A percentile compares a stretch with the other conserved stretches of the same genome.
These are phyloP conservation scores for Rhea pennata DNA, from an alignment of 2,113 vertebrate species.

Conservation along the genomic window DNA sequence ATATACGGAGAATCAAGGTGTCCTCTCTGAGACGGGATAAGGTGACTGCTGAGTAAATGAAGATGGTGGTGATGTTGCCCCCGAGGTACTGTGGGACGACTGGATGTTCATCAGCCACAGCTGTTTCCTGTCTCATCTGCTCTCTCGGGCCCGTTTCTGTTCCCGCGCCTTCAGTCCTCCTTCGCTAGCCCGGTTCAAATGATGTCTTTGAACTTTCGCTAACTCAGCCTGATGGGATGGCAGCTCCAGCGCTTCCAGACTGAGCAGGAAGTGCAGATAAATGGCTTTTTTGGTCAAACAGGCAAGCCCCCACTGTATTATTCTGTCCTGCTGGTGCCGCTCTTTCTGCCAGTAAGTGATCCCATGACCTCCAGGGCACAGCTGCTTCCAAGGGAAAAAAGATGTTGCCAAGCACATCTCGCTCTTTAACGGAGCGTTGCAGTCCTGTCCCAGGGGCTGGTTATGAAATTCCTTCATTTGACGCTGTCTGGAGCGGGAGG, in stretches of 20 bases:
- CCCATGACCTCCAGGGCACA: not conserved
- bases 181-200: constrained; percentile 32
- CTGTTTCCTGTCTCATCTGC: constrained; percentile 44
- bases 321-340: constrained; percentile 8
- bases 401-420: not conserved
- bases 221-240: constrained; percentile 31
- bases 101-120: constrained; percentile 37
- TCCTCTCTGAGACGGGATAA: not conserved
- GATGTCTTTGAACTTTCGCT: constrained; percentile 67
- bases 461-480: not conserved
- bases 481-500: not conserved
- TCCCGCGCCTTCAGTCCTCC: constrained; percentile 58
- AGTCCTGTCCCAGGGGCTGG: not conserved
- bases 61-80: not conserved
- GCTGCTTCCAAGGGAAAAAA: not conserved
- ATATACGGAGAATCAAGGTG: not conserved
- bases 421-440: not conserved
- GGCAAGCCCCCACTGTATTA: not conserved
- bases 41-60: not conserved
- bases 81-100: not conserved
- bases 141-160: constrained; percentile 12
- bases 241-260: constrained; percentile 20
- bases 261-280: constrained; percentile 65
- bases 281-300: constrained; percentile 35
- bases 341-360: not conserved